phyloP scores from a whole-genome alignment of 2,797 vertebrate species.

The Sandelia bainsii region DNA sequence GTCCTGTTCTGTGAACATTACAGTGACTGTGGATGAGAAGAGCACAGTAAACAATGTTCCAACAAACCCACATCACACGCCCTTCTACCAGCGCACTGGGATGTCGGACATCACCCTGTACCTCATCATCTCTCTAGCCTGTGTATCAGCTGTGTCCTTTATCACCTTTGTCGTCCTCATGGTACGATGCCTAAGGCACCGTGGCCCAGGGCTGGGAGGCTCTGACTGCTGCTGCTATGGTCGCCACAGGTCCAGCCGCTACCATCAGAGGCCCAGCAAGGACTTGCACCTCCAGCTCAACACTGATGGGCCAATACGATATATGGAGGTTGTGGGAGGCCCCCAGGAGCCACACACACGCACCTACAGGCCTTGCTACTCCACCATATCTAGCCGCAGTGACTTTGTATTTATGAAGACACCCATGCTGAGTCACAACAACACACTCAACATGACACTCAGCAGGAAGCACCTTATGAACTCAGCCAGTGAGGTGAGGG shows the following conservation, averaged over 20 bases:
- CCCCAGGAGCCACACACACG: slow-evolving; percentile 90
- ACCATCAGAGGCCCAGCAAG: slow-evolving; percentile 91
- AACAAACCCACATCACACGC: slow-evolving; percentile 82
- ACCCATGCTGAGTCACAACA: slow-evolving; percentile 88
- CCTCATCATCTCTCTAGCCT: slow-evolving; percentile 92
- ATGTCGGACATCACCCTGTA: slow-evolving; percentile 92
- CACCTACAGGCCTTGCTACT: slow-evolving; percentile 93
- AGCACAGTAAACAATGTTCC: slow-evolving; percentile 71
- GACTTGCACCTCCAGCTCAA: slow-evolving; percentile 92
- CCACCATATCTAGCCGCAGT: slow-evolving; percentile 91
- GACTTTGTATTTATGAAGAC: slow-evolving; percentile 95
- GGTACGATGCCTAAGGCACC: slow-evolving; percentile 88
- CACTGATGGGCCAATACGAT: slow-evolving; percentile 95
- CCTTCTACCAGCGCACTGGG: slow-evolving; percentile 81
- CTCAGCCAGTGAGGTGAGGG: slow-evolving; percentile 86
- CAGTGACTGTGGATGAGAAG: slow-evolving; percentile 88
- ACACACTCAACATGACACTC: slow-evolving; percentile 87
- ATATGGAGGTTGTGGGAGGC: slow-evolving; percentile 96
- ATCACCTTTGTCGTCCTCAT: slow-evolving; percentile 90
- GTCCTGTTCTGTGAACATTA: slow-evolving; percentile 88
- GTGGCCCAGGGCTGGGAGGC: slow-evolving; percentile 63
- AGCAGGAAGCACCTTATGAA: slow-evolving; percentile 88
- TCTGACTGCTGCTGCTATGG: slow-evolving; percentile 82
- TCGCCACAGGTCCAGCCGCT: slow-evolving; percentile 86
- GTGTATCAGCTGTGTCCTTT: slow-evolving; percentile 89